Evolutionary conservation across 2,797 vertebrate genomes (phyloP).

Genomic region (Coilia nasus): DNA sequence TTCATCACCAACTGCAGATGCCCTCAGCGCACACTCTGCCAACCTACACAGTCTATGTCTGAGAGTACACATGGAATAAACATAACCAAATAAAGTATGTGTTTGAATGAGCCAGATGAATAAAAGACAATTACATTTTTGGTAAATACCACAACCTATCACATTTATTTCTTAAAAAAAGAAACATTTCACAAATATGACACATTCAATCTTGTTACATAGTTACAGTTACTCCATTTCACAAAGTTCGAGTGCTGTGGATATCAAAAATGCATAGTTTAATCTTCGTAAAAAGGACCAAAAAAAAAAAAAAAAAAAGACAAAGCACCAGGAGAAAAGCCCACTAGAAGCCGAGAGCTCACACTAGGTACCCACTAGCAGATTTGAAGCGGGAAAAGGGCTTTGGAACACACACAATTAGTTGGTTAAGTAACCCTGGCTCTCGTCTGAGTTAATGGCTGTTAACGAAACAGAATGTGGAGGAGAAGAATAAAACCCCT

Average conservation of each 20-base stretch:
- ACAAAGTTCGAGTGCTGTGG: conserved; percentile 19
- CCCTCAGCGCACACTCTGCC: too few species aligned
- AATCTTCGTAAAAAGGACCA: background rate
- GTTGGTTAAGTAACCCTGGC: conserved; percentile 14
- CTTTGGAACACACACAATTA: conserved; percentile 3
- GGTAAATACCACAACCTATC: background rate
- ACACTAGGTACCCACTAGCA: background rate
- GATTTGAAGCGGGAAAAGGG: background rate
- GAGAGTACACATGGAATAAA: background rate
- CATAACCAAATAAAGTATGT: background rate
- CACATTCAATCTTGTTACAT: background rate
- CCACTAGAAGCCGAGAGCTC: background rate
- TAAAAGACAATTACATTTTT: background rate
- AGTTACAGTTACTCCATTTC: background rate
- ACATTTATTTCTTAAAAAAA: background rate
- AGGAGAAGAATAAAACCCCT: background rate
- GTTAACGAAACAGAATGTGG: background rate
- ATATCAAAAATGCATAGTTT: conserved; percentile 24
- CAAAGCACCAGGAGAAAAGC: background rate
- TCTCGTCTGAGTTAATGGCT: conserved; percentile 14
- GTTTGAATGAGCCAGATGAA: background rate
- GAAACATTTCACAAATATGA: conserved; percentile 13
- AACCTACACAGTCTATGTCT: too few species aligned
- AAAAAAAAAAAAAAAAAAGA: background rate
- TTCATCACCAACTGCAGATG: too few species aligned